phyloP scores from a whole-genome alignment of 2,797 vertebrate genomes.

The Brotogeris chrysoptera region DNA sequence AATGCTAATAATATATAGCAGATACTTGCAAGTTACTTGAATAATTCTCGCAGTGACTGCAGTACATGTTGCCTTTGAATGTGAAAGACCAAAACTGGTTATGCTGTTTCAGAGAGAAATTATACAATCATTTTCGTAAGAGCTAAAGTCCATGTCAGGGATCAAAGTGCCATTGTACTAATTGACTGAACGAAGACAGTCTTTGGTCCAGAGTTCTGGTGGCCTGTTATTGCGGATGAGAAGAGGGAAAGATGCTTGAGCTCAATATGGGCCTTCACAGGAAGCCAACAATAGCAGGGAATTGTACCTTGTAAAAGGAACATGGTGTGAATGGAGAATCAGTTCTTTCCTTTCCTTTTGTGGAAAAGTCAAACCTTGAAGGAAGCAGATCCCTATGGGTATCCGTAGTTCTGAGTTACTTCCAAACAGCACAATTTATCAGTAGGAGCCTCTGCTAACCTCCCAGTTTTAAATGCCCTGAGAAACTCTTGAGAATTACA shows the following conservation, averaged over 20 bases:
- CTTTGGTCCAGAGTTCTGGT: not conserved
- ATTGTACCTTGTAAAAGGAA: not conserved
- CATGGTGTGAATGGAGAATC: not conserved
- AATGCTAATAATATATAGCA: not conserved
- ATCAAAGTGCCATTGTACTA: not conserved
- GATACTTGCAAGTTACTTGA: not conserved
- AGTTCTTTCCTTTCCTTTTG: not conserved
- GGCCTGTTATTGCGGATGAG: not conserved
- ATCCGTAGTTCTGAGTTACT: not conserved
- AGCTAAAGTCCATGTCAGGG: not conserved
- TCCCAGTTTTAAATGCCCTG: not conserved
- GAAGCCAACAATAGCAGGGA: not conserved
- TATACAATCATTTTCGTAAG: accelerated
- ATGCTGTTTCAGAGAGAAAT: not conserved
- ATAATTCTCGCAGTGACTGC: not conserved
- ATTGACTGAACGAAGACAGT: not conserved
- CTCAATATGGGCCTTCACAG: not conserved
- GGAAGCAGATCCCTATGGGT: not conserved
- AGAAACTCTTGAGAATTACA: not conserved
- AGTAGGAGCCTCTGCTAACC: not conserved
- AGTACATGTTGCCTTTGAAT: not conserved
- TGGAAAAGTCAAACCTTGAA: not conserved
- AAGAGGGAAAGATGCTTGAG: not conserved
- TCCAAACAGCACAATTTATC: too few species aligned
- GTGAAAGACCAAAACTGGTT: not conserved